Conservation (phyloP, 2,888 invertebrate species). For the Pterostichus niger region DNA sequence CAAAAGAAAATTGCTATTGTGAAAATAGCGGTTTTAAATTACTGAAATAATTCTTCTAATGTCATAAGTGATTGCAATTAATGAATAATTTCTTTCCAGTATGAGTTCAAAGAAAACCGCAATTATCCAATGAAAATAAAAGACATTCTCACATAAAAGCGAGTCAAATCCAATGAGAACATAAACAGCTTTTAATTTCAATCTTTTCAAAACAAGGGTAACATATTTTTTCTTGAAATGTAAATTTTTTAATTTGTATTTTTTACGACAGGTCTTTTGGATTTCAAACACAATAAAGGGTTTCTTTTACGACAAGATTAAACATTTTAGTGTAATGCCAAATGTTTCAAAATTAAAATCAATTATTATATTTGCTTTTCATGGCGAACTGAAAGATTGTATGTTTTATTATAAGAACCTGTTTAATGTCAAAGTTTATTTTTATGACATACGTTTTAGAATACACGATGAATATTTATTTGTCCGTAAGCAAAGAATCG, state of each 20-base stretch:
- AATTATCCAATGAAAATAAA: slow-evolving; percentile 34
- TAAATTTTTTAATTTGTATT: slow-evolving; percentile 16
- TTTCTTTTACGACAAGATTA: slow-evolving; percentile 1
- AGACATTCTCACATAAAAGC: slow-evolving; percentile 17
- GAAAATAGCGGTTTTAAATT: background rate
- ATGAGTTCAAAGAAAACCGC: slow-evolving; percentile 37
- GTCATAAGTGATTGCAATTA: slow-evolving; percentile 46
- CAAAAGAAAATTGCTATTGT: too few species aligned
- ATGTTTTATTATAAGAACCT: background rate
- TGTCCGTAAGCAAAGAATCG: slow-evolving; percentile 11
- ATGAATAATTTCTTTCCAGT: slow-evolving; percentile 23
- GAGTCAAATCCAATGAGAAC: slow-evolving; percentile 12
- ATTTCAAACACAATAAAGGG: background rate
- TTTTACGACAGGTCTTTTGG: background rate
- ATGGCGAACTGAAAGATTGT: background rate
- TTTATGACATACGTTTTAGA: slow-evolving; percentile 11
- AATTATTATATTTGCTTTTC: slow-evolving; percentile 34
- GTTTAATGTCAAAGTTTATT: slow-evolving; percentile 18
- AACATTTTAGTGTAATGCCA: slow-evolving; percentile 12
- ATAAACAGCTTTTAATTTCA: slow-evolving; percentile 33
- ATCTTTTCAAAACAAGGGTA: slow-evolving; percentile 3
- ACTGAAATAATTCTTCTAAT: slow-evolving; percentile 2
- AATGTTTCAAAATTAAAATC: slow-evolving; percentile 3
- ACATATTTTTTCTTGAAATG: background rate
- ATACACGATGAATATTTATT: slow-evolving; percentile 32